Conservation (phyloP, 1,140 invertebrate genomes). For the Gryon sp. region DNA sequence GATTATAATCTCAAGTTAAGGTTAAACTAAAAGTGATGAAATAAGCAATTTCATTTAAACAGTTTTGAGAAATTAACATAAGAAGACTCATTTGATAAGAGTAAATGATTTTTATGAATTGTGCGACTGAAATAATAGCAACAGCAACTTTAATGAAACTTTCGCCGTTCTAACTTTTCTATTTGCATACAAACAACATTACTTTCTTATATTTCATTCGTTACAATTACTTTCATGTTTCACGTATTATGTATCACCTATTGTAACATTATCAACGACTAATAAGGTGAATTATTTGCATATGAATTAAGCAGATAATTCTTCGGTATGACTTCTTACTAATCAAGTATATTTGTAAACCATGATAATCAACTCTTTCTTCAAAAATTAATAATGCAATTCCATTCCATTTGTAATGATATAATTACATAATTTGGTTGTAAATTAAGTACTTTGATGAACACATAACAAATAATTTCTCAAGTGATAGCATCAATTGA, state of each 20-base stretch:
- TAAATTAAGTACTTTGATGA: too few relatives aligned
- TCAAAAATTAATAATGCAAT: too few relatives aligned
- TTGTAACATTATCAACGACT: not conserved
- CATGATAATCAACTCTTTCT: too few relatives aligned
- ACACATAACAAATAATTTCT: too few relatives aligned
- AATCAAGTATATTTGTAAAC: too few relatives aligned
- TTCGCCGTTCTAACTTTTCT: conserved; percentile 4
- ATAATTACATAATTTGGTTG: too few relatives aligned
- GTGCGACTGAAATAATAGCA: not conserved
- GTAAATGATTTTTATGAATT: conserved; percentile 15
- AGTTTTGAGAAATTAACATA: conserved; percentile 16
- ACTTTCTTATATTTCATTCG: conserved; percentile 21
- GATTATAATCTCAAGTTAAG: too few relatives aligned
- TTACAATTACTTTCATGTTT: conserved; percentile 20
- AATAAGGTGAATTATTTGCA: conserved; percentile 7
- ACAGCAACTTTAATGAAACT: conserved; percentile 10
- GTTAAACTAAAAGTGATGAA: too few relatives aligned
- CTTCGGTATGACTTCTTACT: too few relatives aligned
- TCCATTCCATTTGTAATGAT: too few relatives aligned
- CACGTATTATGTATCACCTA: not conserved
- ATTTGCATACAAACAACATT: conserved; percentile 35
- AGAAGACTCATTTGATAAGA: conserved; percentile 13
- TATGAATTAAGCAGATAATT: not conserved
- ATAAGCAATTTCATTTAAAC: too few relatives aligned
- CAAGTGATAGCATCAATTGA: not conserved